These are phyloP conservation scores for Pterocles gutturalis DNA, from an alignment of 2,113 vertebrate species.

Conservation along the genomic window DNA sequence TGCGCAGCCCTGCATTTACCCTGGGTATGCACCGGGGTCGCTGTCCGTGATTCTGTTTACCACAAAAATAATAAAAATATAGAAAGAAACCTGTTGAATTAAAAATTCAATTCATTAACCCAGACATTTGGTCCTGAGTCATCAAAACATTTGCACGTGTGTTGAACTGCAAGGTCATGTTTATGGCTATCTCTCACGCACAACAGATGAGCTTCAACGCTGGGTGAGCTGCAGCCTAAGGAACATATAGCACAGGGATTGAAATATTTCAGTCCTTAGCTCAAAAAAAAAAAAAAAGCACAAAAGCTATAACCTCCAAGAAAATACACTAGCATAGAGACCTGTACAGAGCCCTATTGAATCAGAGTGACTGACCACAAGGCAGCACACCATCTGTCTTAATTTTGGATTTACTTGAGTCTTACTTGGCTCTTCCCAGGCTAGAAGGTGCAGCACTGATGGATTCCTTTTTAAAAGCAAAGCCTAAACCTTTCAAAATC, in stretches of 20 bases:
- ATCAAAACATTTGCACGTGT: background rate
- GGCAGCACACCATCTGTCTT: conserved; percentile 62
- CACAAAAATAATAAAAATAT: background rate
- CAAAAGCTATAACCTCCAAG: conserved; percentile 11
- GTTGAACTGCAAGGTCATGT: background rate
- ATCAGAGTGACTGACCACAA: conserved; percentile 43
- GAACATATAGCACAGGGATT: background rate
- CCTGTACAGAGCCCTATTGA: conserved; percentile 44
- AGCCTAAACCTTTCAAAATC: conserved; percentile 48
- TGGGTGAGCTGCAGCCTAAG: background rate
- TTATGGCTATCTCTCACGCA: background rate
- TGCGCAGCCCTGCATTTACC: background rate
- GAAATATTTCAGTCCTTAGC: background rate
- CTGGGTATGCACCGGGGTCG: background rate
- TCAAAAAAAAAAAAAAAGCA: background rate
- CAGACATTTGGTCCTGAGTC: background rate
- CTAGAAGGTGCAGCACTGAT: conserved; percentile 40
- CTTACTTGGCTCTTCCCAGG: conserved; percentile 54
- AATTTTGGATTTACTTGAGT: conserved; percentile 39
- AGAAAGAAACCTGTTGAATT: background rate
- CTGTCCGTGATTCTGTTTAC: background rate
- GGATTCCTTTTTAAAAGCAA: conserved; percentile 47
- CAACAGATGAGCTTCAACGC: background rate
- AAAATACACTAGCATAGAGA: background rate
- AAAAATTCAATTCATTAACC: background rate